Base-by-base conservation (phyloP, 1,140 invertebrate species). In the Heliothis virescens region DNA sequence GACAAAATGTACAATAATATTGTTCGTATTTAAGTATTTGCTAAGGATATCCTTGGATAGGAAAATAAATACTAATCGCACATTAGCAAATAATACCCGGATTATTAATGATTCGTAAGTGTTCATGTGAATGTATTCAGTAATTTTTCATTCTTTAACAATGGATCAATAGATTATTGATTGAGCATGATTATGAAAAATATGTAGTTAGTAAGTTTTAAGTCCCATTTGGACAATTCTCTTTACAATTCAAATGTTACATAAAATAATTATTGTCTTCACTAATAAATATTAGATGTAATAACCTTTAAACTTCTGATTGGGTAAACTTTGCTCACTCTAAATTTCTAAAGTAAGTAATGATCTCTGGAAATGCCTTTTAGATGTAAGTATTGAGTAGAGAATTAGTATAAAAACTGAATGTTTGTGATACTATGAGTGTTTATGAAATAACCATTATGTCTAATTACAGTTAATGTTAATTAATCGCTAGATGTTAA, bases 321-420 rank as follows among this genome's bases (percentile, higher is more conserved):
- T 53, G 67, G 48, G 67, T 34, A 76, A 59, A 52, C 50, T 76
- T 65, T 76, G 74, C 74, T 76, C 74, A 76, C 59, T 63, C 60
- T 16, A 55, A 72, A 55, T 75, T 48, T 34, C 34, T 72, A 76
- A 76, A 41, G 47, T 79, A 82, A 82, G 80, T 52, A 72, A 82
- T 91, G 91, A 92, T 92, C 91, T 92, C 91, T 88, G 81, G 82
- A 85, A 85, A 87, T 87, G 89, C 89, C 89, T 91, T 91, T 88
- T 90, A 89, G 86, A 82, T 86, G 83, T 85, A 83, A 83, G 79
- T 16, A 41, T 80, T 73, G 21, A 80, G 52, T 78, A 79, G 60
- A 57, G 26, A 41, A 72, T 53, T 78, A 86, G 80, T 77, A 80
- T 87, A 84, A 85, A 41, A 84, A 76, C 83, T 84, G 72, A 83